Evolutionary conservation across 1,140 invertebrate genomes (phyloP).

Genomic region (Dendroctonus ponderosae): DNA sequence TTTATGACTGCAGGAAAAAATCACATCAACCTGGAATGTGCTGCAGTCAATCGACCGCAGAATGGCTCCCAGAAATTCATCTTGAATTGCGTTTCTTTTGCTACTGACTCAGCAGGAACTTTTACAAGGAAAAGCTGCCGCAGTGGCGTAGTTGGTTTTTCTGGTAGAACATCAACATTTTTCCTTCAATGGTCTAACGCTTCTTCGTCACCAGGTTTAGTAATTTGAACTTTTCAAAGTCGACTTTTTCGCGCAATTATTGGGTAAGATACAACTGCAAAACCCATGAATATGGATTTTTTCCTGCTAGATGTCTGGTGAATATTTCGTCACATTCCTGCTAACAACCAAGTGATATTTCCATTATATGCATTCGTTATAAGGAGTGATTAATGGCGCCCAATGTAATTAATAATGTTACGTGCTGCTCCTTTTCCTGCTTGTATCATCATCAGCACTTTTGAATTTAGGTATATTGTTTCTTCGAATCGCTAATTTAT

Average conservation of each 20-base stretch:
- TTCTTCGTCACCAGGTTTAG: background rate
- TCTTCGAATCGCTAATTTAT: no score
- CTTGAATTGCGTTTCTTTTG: background rate
- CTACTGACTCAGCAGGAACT: background rate
- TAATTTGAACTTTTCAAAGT: conserved; percentile 3
- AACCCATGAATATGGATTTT: no score
- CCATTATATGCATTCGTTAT: no score
- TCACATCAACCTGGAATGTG: conserved; percentile 9
- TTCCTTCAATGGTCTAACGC: background rate
- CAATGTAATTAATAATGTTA: no score
- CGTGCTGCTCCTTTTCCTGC: no score
- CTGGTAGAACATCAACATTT: background rate
- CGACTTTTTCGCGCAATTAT: background rate
- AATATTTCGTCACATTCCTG: no score
- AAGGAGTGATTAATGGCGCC: no score
- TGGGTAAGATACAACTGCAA: no score
- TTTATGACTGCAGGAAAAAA: conserved; percentile 23
- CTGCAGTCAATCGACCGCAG: conserved; percentile 10
- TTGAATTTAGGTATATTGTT: no score
- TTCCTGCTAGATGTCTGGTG: no score
- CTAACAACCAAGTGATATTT: no score
- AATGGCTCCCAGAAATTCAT: conserved; percentile 4
- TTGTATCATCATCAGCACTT: no score
- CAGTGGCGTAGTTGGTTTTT: background rate
- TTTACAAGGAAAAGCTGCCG: background rate